Evolutionary conservation across 2,113 vertebrate species (phyloP).

Genomic region (Erythrocercus mccallii): DNA sequence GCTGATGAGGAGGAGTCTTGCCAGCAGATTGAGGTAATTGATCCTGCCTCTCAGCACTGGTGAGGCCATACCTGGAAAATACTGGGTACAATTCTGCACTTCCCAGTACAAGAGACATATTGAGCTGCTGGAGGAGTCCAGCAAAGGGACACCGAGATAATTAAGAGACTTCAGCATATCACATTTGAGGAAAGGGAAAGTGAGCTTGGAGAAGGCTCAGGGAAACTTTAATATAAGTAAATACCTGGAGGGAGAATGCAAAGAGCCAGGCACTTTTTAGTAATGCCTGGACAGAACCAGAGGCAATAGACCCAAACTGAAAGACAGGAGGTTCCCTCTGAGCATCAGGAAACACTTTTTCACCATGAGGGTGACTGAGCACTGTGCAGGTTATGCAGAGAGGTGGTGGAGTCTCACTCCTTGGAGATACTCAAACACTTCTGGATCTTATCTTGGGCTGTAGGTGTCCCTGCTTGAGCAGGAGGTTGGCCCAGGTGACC

Average conservation of each 20-base stretch:
- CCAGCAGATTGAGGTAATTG: background rate
- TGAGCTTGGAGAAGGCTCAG: background rate
- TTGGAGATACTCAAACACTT: background rate
- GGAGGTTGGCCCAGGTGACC: background rate
- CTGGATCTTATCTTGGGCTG: background rate
- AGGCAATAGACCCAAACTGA: background rate
- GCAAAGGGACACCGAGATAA: background rate
- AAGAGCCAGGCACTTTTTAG: background rate
- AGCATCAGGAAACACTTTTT: background rate
- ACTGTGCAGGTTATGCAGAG: background rate
- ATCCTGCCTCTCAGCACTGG: background rate
- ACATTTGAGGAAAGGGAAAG: background rate
- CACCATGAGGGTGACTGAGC: accelerated
- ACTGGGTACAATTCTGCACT: background rate
- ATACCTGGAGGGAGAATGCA: background rate
- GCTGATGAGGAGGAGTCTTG: background rate
- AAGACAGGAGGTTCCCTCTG: background rate
- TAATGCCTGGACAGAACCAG: background rate
- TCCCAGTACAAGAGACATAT: background rate
- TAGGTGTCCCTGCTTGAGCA: background rate
- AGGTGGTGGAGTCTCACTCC: accelerated
- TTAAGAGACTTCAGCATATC: background rate
- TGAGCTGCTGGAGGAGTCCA: background rate
- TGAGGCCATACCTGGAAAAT: background rate
- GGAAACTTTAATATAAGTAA: background rate